Evolutionary conservation across 2,888 invertebrate species (phyloP).

Genomic region (Pharmacophagus antenor): DNA sequence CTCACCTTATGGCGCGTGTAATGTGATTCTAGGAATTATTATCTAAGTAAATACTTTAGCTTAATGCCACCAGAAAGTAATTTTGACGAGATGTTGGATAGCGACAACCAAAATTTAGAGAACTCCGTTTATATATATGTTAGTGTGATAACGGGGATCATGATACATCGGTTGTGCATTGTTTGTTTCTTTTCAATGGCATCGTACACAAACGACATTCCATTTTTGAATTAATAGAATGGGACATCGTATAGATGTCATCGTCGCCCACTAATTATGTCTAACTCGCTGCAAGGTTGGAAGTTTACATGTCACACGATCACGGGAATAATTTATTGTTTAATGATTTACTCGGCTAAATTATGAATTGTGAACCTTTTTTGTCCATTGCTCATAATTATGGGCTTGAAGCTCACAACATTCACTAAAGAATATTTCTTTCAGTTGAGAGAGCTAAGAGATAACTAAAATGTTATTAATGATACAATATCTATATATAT

Average conservation of each 20-base stretch:
- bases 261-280: slow-evolving; percentile 54
- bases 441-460: no score
- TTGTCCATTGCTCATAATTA: no score
- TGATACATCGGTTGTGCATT: slow-evolving; percentile 38
- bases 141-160: slow-evolving; percentile 41
- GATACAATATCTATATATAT: no score
- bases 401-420: no score
- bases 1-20: slow-evolving; percentile 51
- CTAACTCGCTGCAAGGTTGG: slow-evolving; percentile 42
- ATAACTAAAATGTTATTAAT: no score
- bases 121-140: slow-evolving; percentile 35
- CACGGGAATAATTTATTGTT: slow-evolving; percentile 38
- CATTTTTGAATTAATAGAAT: slow-evolving; percentile 51
- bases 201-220: slow-evolving; percentile 46
- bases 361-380: no score
- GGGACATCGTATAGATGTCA: slow-evolving; percentile 48
- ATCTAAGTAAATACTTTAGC: slow-evolving; percentile 60
- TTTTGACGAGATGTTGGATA: slow-evolving; percentile 55
- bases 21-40: slow-evolving; percentile 67
- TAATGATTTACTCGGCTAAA: slow-evolving; percentile 42
- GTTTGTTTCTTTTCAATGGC: slow-evolving; percentile 44
- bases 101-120: slow-evolving; percentile 39
- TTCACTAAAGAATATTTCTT: no score
- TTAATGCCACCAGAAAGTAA: slow-evolving; percentile 56
- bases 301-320: slow-evolving; percentile 48